phyloP scores from a whole-genome alignment of 2,113 vertebrate genomes.

The Ancistrus triradiatus region DNA sequence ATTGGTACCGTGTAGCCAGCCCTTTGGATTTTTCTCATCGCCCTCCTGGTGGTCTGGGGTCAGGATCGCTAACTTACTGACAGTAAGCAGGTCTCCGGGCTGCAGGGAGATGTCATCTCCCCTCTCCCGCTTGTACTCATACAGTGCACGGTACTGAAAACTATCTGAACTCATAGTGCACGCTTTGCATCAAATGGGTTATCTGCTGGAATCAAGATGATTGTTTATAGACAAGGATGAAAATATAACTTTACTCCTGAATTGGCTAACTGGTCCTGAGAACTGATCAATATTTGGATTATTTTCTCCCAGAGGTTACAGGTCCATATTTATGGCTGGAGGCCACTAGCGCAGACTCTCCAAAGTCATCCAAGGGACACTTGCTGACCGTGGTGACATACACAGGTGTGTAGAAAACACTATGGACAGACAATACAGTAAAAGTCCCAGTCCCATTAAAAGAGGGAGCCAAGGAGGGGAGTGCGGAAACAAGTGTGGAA shows the following conservation, averaged over 20 bases:
- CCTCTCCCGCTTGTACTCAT: conserved; percentile 72
- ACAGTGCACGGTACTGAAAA: conserved; percentile 76
- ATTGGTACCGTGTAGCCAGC: conserved; percentile 76
- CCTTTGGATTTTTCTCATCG: conserved; percentile 67
- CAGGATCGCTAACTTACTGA: conserved; percentile 61
- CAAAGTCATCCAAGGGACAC: conserved; percentile 10
- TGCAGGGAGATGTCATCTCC: conserved; percentile 75
- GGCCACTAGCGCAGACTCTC: conserved; percentile 21
- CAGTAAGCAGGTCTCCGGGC: conserved; percentile 71
- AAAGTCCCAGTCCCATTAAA: conserved; percentile 9
- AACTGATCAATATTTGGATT: conserved; percentile 18
- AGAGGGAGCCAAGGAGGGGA: neutral
- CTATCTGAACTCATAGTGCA: conserved; percentile 68
- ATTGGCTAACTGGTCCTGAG: conserved; percentile 44
- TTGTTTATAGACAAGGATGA: conserved; percentile 5
- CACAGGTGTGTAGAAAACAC: neutral
- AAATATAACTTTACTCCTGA: conserved; percentile 16
- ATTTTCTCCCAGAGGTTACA: conserved; percentile 29
- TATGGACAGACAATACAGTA: conserved; percentile 8
- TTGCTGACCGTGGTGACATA: conserved; percentile 9
- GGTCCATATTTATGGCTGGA: conserved; percentile 13
- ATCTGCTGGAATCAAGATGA: neutral
- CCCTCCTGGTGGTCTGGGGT: conserved; percentile 68
- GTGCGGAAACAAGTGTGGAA: conserved; percentile 29
- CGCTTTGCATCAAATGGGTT: too few relatives aligned